Conservation (phyloP, 2,113 vertebrate genomes). For the Festucalex cinctus region DNA sequence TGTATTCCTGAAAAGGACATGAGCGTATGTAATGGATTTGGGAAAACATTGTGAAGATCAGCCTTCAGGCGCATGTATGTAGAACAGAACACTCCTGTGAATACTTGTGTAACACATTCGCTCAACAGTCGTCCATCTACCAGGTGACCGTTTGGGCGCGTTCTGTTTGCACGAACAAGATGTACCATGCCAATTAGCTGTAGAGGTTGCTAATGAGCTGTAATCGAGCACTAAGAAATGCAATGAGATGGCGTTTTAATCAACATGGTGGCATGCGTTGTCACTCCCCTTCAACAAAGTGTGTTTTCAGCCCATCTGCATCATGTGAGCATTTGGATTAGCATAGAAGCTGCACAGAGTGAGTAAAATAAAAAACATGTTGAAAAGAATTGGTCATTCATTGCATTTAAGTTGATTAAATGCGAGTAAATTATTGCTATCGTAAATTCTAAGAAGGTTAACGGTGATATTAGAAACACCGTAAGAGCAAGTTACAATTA, state of each 20-base stretch:
- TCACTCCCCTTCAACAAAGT: slow-evolving; percentile 21
- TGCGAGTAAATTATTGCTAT: neutral
- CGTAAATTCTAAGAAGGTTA: too few species aligned
- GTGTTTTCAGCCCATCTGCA: slow-evolving; percentile 31
- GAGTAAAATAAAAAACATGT: too few species aligned
- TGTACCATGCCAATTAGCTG: slow-evolving; percentile 47
- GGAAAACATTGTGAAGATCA: neutral
- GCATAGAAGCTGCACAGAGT: neutral
- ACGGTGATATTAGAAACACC: too few species aligned
- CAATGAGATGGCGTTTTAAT: slow-evolving; percentile 27
- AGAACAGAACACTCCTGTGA: neutral
- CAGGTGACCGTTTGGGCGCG: too few species aligned
- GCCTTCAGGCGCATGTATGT: neutral
- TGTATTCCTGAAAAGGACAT: neutral
- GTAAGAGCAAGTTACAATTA: too few species aligned
- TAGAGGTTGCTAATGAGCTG: slow-evolving; percentile 23
- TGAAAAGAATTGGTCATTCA: too few species aligned
- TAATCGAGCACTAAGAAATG: slow-evolving; percentile 19
- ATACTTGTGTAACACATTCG: neutral
- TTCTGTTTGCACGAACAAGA: slow-evolving; percentile 19
- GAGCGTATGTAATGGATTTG: neutral
- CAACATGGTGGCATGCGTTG: slow-evolving; percentile 17
- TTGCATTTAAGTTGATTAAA: neutral
- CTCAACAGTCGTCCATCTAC: neutral
- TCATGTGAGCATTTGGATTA: slow-evolving; percentile 39